Percentiles rank a stretch among this genome's conserved stretches.
Evolutionary conservation across 1,140 invertebrate genomes (phyloP).

Genomic region (Halesus radiatus): DNA sequence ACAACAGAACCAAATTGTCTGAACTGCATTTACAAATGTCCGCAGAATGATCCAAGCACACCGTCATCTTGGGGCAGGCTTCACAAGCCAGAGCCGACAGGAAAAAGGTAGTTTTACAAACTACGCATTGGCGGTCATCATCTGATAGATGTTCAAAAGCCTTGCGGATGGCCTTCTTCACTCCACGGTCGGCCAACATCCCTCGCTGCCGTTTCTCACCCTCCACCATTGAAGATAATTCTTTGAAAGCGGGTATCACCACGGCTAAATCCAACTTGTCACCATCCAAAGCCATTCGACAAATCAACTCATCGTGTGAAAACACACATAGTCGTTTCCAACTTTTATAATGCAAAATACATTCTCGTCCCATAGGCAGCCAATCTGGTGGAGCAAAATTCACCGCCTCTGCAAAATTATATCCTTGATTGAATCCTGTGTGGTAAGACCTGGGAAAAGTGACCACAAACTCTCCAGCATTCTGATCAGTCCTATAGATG

Average conservation of each 20-base stretch:
- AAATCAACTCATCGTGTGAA: slow-evolving; percentile 98
- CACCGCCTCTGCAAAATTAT: slow-evolving; percentile 99
- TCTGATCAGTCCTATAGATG: slow-evolving; percentile 90
- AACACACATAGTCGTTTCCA: slow-evolving; percentile 97
- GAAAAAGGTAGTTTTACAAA: slow-evolving; percentile 98
- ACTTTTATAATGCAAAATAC: slow-evolving; percentile 94
- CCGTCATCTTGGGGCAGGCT: slow-evolving; percentile 85
- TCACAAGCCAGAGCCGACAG: slow-evolving; percentile 93
- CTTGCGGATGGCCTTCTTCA: slow-evolving; percentile 87
- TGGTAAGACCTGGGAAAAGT: slow-evolving; percentile 99
- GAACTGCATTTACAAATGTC: slow-evolving; percentile 88
- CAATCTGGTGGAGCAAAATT: slow-evolving; percentile 99
- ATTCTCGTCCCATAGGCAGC: slow-evolving; percentile 94
- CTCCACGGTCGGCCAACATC: slow-evolving; percentile 83
- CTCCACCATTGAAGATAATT: slow-evolving; percentile 88
- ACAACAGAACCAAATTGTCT: slow-evolving; percentile 83
- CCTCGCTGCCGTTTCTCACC: slow-evolving; percentile 83
- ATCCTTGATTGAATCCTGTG: slow-evolving; percentile 99
- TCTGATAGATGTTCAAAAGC: slow-evolving; percentile 95
- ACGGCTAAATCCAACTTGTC: slow-evolving; percentile 89
- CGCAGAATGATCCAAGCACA: slow-evolving; percentile 90
- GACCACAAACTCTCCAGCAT: slow-evolving; percentile 99
- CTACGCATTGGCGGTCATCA: slow-evolving; percentile 94
- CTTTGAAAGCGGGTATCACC: slow-evolving; percentile 87
- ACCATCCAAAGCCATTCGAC: slow-evolving; percentile 96